Evolutionary conservation across 2,113 vertebrate species (phyloP).

Genomic region (Heterotis niloticus): DNA sequence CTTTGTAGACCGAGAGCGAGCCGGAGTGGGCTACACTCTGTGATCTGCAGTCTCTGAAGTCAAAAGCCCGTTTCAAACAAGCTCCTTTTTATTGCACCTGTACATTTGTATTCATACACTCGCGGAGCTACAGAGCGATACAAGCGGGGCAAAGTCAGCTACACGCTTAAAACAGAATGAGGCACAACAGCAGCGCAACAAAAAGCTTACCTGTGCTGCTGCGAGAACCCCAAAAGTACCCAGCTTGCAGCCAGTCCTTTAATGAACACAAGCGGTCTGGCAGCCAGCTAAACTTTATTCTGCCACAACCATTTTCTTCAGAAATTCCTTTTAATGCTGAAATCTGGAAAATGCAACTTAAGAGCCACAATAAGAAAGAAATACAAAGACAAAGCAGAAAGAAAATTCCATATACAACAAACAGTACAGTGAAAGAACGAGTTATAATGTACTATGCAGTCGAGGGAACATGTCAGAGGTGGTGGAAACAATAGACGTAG

Average conservation of each 20-base stretch:
- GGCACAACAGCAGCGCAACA: not conserved
- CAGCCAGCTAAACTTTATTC: not conserved
- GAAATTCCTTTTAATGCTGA: not conserved
- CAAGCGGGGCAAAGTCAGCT: conserved; percentile 3
- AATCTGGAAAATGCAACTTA: not conserved
- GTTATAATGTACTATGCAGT: too few species aligned
- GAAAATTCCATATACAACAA: not conserved
- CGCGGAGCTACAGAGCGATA: not conserved
- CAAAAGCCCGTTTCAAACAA: conserved; percentile 22
- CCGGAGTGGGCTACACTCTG: not conserved
- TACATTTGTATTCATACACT: conserved; percentile 17
- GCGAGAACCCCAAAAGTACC: not conserved
- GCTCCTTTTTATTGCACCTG: not conserved
- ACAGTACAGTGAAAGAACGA: too few species aligned
- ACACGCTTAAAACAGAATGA: not conserved
- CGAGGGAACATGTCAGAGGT: too few species aligned
- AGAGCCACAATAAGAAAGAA: not conserved
- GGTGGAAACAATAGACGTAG: too few species aligned
- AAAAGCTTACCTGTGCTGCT: not conserved
- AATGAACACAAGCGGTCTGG: not conserved
- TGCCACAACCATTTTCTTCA: not conserved
- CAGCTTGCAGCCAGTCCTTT: not conserved
- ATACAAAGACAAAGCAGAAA: not conserved
- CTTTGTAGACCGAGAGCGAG: not conserved
- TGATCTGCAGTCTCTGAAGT: conserved; percentile 5